These are phyloP conservation scores for Ceriagrion tenellum DNA, from an alignment of 2,888 invertebrate genomes.

Conservation along the genomic window DNA sequence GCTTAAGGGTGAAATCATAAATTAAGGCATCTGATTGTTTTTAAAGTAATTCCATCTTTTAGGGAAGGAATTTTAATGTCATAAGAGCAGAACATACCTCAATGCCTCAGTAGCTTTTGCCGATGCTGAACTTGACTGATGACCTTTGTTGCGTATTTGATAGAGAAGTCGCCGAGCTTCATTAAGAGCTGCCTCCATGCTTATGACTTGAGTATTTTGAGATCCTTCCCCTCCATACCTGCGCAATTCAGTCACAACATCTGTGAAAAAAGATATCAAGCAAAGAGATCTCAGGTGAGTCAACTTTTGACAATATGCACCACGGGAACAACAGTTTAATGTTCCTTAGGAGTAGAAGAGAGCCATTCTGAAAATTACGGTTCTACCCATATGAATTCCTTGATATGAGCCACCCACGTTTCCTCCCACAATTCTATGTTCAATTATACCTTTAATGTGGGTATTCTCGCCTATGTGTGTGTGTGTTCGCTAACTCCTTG, in stretches of 20 bases:
- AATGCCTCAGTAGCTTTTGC: constrained; percentile 71
- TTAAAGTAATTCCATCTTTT: neutral
- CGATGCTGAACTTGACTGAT: constrained; percentile 72
- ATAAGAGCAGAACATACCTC: constrained; percentile 63
- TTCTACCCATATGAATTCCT: too few species aligned
- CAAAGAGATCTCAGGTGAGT: too few species aligned
- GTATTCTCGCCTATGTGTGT: too few species aligned
- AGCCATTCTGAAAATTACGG: too few species aligned
- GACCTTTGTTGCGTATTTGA: constrained; percentile 75
- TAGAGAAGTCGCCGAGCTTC: constrained; percentile 76
- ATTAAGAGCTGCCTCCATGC: constrained; percentile 74
- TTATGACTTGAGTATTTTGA: constrained; percentile 73
- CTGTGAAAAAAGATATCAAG: constrained; percentile 70
- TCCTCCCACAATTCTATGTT: too few species aligned
- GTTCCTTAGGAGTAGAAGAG: too few species aligned
- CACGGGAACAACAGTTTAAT: too few species aligned
- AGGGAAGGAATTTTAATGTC: neutral
- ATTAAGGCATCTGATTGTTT: neutral
- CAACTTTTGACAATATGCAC: too few species aligned
- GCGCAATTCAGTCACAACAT: constrained; percentile 73
- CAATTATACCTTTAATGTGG: too few species aligned
- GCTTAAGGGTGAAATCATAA: neutral
- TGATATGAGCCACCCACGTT: too few species aligned
- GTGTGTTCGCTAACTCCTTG: too few species aligned
- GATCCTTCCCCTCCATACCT: constrained; percentile 74